A percentile compares a stretch with the other conserved stretches of the same genome.
phyloP scores from a whole-genome alignment of 2,113 vertebrate species.

The Daubentonia madagascariensis region DNA sequence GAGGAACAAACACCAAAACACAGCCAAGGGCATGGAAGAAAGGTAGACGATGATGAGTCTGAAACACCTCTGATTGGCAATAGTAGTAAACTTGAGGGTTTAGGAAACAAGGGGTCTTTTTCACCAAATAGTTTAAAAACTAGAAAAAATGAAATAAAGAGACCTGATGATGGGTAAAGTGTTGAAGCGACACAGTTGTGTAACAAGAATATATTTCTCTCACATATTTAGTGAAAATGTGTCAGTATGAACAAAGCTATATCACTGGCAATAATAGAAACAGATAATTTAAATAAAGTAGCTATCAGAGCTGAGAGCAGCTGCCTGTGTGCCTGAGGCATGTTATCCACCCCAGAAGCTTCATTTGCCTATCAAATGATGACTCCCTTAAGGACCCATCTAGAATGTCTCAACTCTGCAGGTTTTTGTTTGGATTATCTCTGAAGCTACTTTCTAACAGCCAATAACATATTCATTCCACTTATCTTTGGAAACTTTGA shows the following conservation, averaged over 20 bases:
- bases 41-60: background rate
- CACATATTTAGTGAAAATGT: conserved; percentile 20
- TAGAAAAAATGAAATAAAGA: background rate
- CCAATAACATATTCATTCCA: background rate
- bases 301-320: background rate
- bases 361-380: conserved; percentile 35
- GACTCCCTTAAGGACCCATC: background rate
- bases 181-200: background rate
- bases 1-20: background rate
- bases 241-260: conserved; percentile 35
- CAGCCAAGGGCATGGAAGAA: background rate
- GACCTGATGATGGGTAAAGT: background rate
- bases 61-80: background rate
- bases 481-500: conserved; percentile 31
- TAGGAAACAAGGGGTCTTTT: background rate
- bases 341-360: background rate
- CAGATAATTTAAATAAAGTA: background rate
- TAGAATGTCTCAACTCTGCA: background rate
- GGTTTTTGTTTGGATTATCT: background rate
- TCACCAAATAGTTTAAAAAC: background rate
- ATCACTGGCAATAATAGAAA: background rate
- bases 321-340: background rate
- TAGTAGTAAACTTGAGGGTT: background rate
- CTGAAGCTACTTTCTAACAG: conserved; percentile 17
- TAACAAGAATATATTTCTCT: conserved; percentile 18